Base-by-base conservation (phyloP, 1,140 invertebrate species). In the Laodelphax striatellus region DNA sequence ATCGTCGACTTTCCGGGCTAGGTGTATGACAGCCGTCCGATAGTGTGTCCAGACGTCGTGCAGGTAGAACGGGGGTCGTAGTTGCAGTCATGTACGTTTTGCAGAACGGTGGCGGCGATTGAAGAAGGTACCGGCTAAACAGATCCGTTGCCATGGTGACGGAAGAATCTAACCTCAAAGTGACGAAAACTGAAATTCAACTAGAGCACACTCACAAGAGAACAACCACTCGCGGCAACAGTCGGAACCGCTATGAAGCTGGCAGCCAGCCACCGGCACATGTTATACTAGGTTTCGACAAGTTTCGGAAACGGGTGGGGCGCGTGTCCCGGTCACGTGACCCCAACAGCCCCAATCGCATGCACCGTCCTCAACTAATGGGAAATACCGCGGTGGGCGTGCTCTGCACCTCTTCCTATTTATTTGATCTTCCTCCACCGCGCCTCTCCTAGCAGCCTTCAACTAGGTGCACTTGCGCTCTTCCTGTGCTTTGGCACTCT, bases 1-100 rank as follows among this genome's bases (percentile, higher is more conserved):
- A 82, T n/a, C 80, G 71, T 58, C 79, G 67, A 63, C 80, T 81
- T 2, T 79, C 75, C 2, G 80, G 79, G 63, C 79, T 80, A 0
- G 80, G 80, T 3, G 80, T 80, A 63, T 80, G 76, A 76, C 80
- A 82, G 21, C 79, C 79, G 69, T 81, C 80, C 62, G 74, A 76
- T 56, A 71, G 70, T 22, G 71, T 75, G 34, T 75, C 73, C 42
- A 75, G 11, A 66, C 59, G 8, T 67, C 60, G 41, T 68, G n/a
- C 1, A 17, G 46, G 21, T 16, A 22, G 21, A 16, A 22, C 46
- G 16, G 46, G 21, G 5, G 24, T 28, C 6, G 16, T 5, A 50
- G 9, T 50, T 8, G 16, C 16, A 8, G 21, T 62, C 22, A 63
- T n/a, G 31, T 38, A 60, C 9, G 46, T 41, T 38, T 55, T 60